phyloP scores from a whole-genome alignment of 2,113 vertebrate genomes.

The Caracal caracal region DNA sequence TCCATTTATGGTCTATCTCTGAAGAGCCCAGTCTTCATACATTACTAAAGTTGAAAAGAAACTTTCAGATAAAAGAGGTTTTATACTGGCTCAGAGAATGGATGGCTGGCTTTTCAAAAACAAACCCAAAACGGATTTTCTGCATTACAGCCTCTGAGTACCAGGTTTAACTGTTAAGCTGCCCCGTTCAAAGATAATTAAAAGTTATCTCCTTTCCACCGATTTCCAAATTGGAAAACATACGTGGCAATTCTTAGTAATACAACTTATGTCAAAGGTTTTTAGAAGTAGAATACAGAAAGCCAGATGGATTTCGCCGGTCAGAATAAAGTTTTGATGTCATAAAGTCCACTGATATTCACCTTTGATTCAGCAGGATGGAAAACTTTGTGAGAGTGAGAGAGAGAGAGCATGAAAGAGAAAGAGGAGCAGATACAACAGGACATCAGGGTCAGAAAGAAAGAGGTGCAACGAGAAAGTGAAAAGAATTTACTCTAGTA shows the following conservation, averaged over 20 bases:
- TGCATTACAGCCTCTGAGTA: conserved; percentile 29
- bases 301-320: not conserved
- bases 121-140: conserved; percentile 56
- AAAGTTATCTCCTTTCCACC: conserved; percentile 54
- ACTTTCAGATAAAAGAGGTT: conserved; percentile 57
- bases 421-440: not conserved
- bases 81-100: conserved; percentile 50
- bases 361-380: not conserved
- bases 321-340: conserved; percentile 37
- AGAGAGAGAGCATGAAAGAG: not conserved
- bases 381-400: not conserved
- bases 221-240: conserved; percentile 63
- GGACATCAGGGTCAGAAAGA: not conserved
- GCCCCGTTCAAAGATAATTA: conserved; percentile 65
- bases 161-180: conserved; percentile 66
- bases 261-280: conserved; percentile 18
- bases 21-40: not conserved
- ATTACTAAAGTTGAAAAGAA: conserved; percentile 46
- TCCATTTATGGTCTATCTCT: conserved; percentile 14
- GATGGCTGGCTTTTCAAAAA: conserved; percentile 45
- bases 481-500: not conserved
- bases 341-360: not conserved
- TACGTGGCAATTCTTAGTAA: conserved; percentile 13
- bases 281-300: conserved; percentile 38
- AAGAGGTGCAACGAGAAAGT: not conserved